These are phyloP conservation scores for Agrochola lota DNA, from an alignment of 2,888 invertebrate species.

Conservation along the genomic window DNA sequence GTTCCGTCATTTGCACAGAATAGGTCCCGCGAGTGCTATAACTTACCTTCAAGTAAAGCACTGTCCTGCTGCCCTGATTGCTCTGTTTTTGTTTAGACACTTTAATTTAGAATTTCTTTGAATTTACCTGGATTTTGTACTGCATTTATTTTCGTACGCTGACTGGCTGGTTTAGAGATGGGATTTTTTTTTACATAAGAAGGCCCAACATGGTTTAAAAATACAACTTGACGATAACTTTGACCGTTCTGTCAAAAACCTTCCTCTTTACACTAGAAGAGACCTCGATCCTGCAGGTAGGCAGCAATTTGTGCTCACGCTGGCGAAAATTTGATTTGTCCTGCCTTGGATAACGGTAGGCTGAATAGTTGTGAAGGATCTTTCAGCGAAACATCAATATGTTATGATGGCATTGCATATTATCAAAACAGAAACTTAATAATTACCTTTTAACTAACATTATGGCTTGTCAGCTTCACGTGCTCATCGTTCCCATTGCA, in stretches of 20 bases:
- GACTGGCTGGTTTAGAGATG: not conserved
- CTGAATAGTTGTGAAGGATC: not conserved
- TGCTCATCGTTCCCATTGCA: not conserved
- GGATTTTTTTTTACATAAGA: not conserved
- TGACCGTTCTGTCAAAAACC: not conserved
- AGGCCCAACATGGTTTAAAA: not conserved
- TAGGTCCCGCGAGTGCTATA: slow-evolving; percentile 58
- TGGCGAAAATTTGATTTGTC: not conserved
- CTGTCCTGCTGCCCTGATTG: slow-evolving; percentile 48
- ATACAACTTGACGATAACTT: not conserved
- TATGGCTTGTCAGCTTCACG: not conserved
- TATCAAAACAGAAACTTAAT: not conserved
- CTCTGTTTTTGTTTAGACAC: slow-evolving; percentile 52
- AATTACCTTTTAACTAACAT: not conserved
- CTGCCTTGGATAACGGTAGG: not conserved
- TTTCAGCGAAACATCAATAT: not conserved
- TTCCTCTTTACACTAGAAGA: not conserved
- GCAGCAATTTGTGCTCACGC: not conserved
- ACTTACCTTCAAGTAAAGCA: slow-evolving; percentile 55
- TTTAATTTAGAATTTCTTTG: slow-evolving; percentile 49
- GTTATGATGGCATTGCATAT: not conserved
- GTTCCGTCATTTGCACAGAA: slow-evolving; percentile 51
- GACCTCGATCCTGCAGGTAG: not conserved
- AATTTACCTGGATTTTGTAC: slow-evolving; percentile 24
- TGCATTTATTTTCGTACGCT: not conserved